These are phyloP conservation scores for Diabrotica balteata DNA, from an alignment of 2,888 invertebrate species.

Conservation along the genomic window DNA sequence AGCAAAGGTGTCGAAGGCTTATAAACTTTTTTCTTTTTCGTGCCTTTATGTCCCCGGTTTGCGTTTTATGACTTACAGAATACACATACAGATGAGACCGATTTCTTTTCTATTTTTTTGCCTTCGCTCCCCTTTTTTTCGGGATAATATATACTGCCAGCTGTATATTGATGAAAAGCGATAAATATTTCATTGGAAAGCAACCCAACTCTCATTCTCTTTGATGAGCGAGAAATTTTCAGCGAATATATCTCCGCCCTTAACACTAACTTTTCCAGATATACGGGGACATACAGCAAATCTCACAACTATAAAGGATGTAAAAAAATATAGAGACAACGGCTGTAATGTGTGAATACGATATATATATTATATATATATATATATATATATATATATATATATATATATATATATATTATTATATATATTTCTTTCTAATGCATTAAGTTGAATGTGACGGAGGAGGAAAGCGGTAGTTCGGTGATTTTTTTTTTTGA, in stretches of 20 bases:
- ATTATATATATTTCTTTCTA: too few species aligned
- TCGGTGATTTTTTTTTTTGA: too few species aligned
- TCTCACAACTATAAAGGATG: too few species aligned
- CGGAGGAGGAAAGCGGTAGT: too few species aligned
- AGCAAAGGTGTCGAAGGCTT: neutral
- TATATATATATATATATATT: too few species aligned
- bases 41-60: conserved; percentile 3
- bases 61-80: conserved; percentile 14
- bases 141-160: conserved; percentile 12
- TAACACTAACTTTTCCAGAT: neutral
- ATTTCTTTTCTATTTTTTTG: conserved; percentile 17
- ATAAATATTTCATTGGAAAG: conserved; percentile 25
- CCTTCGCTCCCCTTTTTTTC: neutral
- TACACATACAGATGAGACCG: conserved; percentile 12
- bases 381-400: too few species aligned
- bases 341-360: too few species aligned
- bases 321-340: too few species aligned
- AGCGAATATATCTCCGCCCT: conserved; percentile 4
- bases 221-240: conserved; percentile 13
- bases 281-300: too few species aligned
- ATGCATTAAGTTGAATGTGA: too few species aligned
- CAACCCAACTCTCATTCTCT: conserved; percentile 4
- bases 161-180: conserved; percentile 25
- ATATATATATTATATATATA: too few species aligned
- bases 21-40: neutral